These are phyloP conservation scores for Natrix natrix DNA, from an alignment of 2,797 vertebrate genomes.

Conservation along the genomic window DNA sequence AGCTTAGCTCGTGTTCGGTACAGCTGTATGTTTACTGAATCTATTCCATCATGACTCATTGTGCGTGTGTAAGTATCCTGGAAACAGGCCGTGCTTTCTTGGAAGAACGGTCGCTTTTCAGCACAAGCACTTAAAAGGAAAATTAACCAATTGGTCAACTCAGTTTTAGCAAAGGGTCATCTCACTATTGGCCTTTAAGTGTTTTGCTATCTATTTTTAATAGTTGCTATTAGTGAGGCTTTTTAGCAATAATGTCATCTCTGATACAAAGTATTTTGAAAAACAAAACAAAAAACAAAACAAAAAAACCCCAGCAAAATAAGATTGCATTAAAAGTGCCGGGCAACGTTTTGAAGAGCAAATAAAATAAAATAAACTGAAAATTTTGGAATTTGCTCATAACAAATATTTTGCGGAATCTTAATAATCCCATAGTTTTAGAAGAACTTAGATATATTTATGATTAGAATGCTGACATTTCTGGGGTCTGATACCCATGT, in stretches of 20 bases:
- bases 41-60: slow-evolving; percentile 86
- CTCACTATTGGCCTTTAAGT: slow-evolving; percentile 72
- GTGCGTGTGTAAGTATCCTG: slow-evolving; percentile 87
- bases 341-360: slow-evolving; percentile 65
- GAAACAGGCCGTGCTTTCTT: slow-evolving; percentile 85
- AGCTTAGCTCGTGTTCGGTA: slow-evolving; percentile 82
- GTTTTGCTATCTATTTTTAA: slow-evolving; percentile 72
- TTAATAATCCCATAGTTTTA: slow-evolving; percentile 51
- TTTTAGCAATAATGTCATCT: slow-evolving; percentile 68
- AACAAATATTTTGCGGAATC: slow-evolving; percentile 48
- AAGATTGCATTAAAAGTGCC: slow-evolving; percentile 56
- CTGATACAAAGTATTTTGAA: slow-evolving; percentile 58
- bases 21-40: slow-evolving; percentile 87
- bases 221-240: slow-evolving; percentile 69
- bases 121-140: slow-evolving; percentile 80
- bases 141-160: slow-evolving; percentile 82
- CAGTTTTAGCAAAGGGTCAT: slow-evolving; percentile 71
- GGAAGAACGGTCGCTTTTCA: slow-evolving; percentile 84
- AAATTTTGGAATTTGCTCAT: slow-evolving; percentile 58
- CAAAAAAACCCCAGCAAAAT: neutral
- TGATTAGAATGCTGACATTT: neutral
- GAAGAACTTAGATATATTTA: neutral
- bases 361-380: slow-evolving; percentile 51
- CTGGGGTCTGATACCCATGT: neutral
- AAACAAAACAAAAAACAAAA: slow-evolving; percentile 11